phyloP scores from a whole-genome alignment of 1,140 invertebrate species.

The Brachionus manjavacas region DNA sequence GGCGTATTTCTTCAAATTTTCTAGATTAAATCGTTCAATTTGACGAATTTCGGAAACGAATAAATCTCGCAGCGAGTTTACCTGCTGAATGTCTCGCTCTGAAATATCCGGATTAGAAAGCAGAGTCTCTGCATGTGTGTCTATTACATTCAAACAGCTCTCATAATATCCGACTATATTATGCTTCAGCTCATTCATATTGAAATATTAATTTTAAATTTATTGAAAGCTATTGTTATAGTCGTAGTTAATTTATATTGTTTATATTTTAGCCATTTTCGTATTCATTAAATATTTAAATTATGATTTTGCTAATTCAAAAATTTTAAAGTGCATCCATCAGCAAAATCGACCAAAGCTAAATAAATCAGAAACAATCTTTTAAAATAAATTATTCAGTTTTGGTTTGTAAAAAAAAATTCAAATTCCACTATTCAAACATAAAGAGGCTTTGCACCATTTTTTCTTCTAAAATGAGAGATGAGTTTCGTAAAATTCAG shows the following conservation, averaged over 20 bases:
- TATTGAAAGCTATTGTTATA: background rate
- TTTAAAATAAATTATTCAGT: background rate
- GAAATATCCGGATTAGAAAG: background rate
- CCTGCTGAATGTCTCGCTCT: background rate
- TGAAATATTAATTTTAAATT: background rate
- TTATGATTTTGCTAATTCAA: background rate
- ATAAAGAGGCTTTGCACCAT: no score
- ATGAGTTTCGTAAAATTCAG: no score
- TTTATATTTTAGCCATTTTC: background rate
- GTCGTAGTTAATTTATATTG: background rate
- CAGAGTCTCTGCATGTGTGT: background rate
- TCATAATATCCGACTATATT: slow-evolving; percentile 6
- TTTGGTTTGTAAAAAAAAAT: background rate
- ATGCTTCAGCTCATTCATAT: background rate
- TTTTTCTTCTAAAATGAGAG: no score
- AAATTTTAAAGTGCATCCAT: background rate
- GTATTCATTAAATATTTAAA: background rate
- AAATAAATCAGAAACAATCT: background rate
- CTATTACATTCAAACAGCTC: background rate
- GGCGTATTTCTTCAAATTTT: background rate
- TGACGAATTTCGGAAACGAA: background rate
- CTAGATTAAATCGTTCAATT: background rate
- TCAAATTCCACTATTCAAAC: no score
- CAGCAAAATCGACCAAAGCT: background rate
- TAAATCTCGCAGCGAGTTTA: background rate